Evolutionary conservation across 1,140 invertebrate species (phyloP), one percentile per base, ranked within the genome.

Genomic region (Procambarus clarkii): DNA sequence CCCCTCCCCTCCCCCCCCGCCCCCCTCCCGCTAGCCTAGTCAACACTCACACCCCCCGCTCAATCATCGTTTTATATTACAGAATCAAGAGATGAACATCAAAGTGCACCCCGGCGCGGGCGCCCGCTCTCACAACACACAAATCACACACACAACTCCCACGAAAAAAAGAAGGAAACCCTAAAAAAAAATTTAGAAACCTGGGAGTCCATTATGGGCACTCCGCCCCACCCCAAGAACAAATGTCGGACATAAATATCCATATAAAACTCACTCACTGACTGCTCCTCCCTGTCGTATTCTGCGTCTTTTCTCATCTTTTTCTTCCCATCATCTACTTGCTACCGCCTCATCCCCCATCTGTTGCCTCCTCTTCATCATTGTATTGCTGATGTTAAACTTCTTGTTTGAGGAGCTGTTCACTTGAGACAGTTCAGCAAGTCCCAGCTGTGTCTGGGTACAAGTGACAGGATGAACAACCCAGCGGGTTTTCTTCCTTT

Each of bases 61-160:
- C 85, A 87, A 87, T 87, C 85, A 87, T 87, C 85, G 85, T 87
- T 87, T 87, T 87, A 79, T 64, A 76, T 87, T 87, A 87, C 85
- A 87, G 13, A 87, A 74, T 58, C 85, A 78, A 87, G 85, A 87
- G 74, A n/a, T 45, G 54, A 44, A 60, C 46, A 81, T 48, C 24
- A 58, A 58, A 24, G 71, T 69, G 71, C 3, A 7, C 3, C 34
- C 21, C n/a, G 34, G 50, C 50, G 50, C 11, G 50, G 13, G 46
- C 69, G 34, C 82, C 44, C 82, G 18, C 82, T 84, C 82, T 84
- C 82, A 64, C 82, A 64, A 83, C 81, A 83, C 44, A 83, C 80
- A 82, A n/a, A 83, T 46, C 58, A 11, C 7, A 24, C 80, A 82
- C 8, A 69, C 24, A 34, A 34, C 13, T 21, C 21, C 34, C 7